These are phyloP conservation scores for Glomeris maerens DNA, from an alignment of 1,140 invertebrate species.

Conservation along the genomic window DNA sequence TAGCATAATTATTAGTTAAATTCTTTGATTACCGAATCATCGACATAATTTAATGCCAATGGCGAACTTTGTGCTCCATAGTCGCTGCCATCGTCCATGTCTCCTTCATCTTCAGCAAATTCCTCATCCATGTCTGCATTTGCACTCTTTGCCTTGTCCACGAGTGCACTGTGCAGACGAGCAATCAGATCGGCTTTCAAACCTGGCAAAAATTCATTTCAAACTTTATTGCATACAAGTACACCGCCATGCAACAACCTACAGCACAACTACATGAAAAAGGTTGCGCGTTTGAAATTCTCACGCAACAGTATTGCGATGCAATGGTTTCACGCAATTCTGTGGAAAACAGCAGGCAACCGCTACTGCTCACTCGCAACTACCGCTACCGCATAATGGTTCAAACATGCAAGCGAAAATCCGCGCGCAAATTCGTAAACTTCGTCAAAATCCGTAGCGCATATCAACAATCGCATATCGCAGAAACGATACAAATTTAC, in stretches of 20 bases:
- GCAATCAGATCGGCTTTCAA: constrained; percentile 20
- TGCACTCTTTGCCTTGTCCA: too few species aligned
- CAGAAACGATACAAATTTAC: too few species aligned
- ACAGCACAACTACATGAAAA: not conserved
- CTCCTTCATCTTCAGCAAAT: too few species aligned
- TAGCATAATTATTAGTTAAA: not conserved
- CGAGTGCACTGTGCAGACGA: constrained; percentile 2
- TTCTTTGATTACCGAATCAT: not conserved
- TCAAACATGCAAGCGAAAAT: too few species aligned
- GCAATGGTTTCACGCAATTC: not conserved
- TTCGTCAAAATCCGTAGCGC: too few species aligned
- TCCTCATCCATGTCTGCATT: not conserved
- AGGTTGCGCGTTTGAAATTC: not conserved
- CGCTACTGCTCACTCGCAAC: not conserved
- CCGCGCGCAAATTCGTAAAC: too few species aligned
- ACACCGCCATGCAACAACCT: not conserved
- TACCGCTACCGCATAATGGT: too few species aligned
- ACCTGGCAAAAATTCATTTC: constrained; percentile 17
- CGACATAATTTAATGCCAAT: not conserved
- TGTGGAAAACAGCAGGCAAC: not conserved
- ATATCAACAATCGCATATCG: too few species aligned
- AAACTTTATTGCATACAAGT: not conserved
- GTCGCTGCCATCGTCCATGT: not conserved
- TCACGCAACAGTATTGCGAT: not conserved
- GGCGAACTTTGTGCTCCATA: not conserved